Evolutionary conservation across 2,888 invertebrate species (phyloP).

Genomic region (Pantelozetes paolii): DNA sequence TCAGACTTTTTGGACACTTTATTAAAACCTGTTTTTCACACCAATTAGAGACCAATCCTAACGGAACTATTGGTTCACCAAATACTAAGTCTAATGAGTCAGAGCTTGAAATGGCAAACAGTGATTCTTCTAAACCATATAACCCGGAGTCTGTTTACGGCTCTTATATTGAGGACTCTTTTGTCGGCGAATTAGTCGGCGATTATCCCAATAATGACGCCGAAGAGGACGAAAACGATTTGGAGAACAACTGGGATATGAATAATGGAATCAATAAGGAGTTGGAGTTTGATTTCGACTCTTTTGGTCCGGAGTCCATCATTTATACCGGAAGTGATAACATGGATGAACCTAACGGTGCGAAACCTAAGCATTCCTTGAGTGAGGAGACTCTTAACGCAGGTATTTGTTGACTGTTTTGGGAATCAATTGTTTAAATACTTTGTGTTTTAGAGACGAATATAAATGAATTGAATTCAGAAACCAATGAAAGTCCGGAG

Average conservation of each 20-base stretch:
- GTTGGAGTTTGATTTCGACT: slow-evolving; percentile 45
- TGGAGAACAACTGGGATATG: slow-evolving; percentile 20
- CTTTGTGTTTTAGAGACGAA: slow-evolving; percentile 1
- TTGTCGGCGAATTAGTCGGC: slow-evolving; percentile 46
- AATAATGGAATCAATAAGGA: slow-evolving; percentile 39
- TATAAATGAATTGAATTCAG: not conserved
- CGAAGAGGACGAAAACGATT: slow-evolving; percentile 8
- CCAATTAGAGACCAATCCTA: not conserved
- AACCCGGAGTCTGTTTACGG: slow-evolving; percentile 47
- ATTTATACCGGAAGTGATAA: slow-evolving; percentile 39
- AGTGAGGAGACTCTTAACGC: slow-evolving; percentile 35
- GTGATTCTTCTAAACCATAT: not conserved
- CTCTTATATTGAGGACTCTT: slow-evolving; percentile 46
- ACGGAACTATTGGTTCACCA: too few species aligned
- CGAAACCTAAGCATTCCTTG: not conserved
- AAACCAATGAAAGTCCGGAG: slow-evolving; percentile 1
- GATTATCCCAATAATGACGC: slow-evolving; percentile 49
- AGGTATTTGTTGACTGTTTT: not conserved
- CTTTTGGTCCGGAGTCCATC: slow-evolving; percentile 45
- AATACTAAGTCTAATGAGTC: not conserved
- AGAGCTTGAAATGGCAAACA: slow-evolving; percentile 30
- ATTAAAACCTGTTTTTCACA: slow-evolving; percentile 12
- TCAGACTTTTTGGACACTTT: slow-evolving; percentile 7
- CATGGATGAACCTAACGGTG: not conserved
- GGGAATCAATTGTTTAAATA: not conserved